Percentiles rank a stretch among this genome's conserved stretches.
Evolutionary conservation across 2,888 invertebrate genomes (phyloP).

Genomic region (Sarcophaga caerulescens): DNA sequence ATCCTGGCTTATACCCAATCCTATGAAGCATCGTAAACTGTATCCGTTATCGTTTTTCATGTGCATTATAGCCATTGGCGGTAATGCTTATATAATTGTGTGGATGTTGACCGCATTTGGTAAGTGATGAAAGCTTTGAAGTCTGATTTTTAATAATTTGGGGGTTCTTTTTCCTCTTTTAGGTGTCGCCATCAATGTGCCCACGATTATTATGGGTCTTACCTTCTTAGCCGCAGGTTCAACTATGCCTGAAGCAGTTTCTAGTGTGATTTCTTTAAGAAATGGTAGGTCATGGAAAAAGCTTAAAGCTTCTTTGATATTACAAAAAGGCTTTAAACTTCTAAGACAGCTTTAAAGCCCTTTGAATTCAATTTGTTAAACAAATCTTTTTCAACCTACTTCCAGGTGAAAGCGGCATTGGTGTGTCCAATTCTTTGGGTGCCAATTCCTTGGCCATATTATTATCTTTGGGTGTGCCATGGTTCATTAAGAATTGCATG

Average conservation of each 20-base stretch:
- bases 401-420: constrained; percentile 91
- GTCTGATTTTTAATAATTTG: not conserved
- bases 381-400: not conserved
- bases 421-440: constrained; percentile 92
- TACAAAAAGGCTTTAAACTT: not conserved
- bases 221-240: constrained; percentile 95
- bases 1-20: constrained; percentile 87
- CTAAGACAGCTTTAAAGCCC: not conserved
- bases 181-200: constrained; percentile 89
- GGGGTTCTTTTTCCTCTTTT: not conserved
- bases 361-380: not conserved
- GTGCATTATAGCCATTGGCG: constrained; percentile 93
- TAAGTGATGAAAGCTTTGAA: constrained; percentile 77
- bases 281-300: constrained; percentile 84
- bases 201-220: constrained; percentile 95
- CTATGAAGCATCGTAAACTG: constrained; percentile 83
- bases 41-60: constrained; percentile 92
- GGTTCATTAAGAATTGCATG: constrained; percentile 89
- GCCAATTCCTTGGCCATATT: constrained; percentile 93
- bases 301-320: not conserved
- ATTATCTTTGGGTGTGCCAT: constrained; percentile 91
- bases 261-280: constrained; percentile 92
- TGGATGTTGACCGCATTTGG: constrained; percentile 96
- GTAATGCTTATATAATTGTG: constrained; percentile 91
- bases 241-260: constrained; percentile 90